Evolutionary conservation across 2,888 invertebrate genomes (phyloP), one percentile per base, ranked within the genome.

Genomic region (Colostygia pectinataria): DNA sequence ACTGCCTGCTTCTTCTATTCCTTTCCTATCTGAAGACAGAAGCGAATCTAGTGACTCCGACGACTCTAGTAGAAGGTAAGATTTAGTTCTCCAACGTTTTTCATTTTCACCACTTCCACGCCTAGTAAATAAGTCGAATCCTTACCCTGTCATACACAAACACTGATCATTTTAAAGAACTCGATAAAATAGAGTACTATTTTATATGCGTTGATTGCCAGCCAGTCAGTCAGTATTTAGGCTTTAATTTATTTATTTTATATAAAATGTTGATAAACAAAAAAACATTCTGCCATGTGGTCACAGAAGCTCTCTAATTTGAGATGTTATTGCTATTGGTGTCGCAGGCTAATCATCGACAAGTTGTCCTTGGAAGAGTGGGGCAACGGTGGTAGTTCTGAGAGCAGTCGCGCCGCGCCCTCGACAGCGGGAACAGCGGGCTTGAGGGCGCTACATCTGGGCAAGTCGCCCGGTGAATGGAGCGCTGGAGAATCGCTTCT

Each of bases 381-480:
- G 77, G 71, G 77, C 49, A 74, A 74, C 45, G 68, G 73, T 14
- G 68, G 66, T 10, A 65, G 69, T 15, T 65, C 74, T 5, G 77
- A 76, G 38, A 53, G 64, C 48, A 63, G 58, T 6, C 67, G 73
- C 1, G 41, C 55, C 31, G 58, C 56, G 20, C 52, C 49, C 14
- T 50, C 57, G 34, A 52, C 50, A 32, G 55, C 63, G 14, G 60
- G 48, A 41, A 54, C 39, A 28, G 54, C 41, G 13, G 61, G 59
- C 2, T 63, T 74, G 15, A 68, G 80, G 24, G 74, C 78, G 18
- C 61, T 79, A 33, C 88, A 87, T 70, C 83, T 85, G 1, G 86
- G 87, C 66, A 90, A 90, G 71, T 85, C 88, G 40, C 82, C 84
- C 1, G 86, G 87, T 54, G 88, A 87, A 68, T 90, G 90, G 90